These are phyloP conservation scores for Ormyrus rosae DNA, from an alignment of 2,888 invertebrate species.

Conservation along the genomic window DNA sequence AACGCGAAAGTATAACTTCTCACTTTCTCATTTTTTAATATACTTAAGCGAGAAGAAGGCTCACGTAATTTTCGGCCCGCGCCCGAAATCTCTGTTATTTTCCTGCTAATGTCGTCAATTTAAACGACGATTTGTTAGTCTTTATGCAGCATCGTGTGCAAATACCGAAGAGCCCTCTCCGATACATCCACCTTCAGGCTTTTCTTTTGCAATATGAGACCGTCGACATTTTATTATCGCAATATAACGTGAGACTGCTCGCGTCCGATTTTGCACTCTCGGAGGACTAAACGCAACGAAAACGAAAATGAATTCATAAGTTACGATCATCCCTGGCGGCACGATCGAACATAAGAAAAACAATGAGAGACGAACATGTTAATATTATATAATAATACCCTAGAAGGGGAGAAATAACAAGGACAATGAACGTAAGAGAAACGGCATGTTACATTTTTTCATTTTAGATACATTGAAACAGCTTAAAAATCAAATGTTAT, in stretches of 20 bases:
- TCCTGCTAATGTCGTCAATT: neutral
- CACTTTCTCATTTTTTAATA: slow-evolving; percentile 9
- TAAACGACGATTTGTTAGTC: neutral
- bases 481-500: slow-evolving; percentile 7
- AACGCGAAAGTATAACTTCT: slow-evolving; percentile 29
- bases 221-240: slow-evolving; percentile 48
- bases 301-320: slow-evolving; percentile 33
- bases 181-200: neutral
- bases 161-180: slow-evolving; percentile 5
- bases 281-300: slow-evolving; percentile 55
- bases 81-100: slow-evolving; percentile 29
- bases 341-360: slow-evolving; percentile 22
- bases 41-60: slow-evolving; percentile 47
- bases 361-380: slow-evolving; percentile 42
- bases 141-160: slow-evolving; percentile 28
- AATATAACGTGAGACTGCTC: slow-evolving; percentile 53
- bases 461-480: slow-evolving; percentile 30
- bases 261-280: slow-evolving; percentile 55
- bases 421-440: slow-evolving; percentile 41
- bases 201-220: slow-evolving; percentile 50
- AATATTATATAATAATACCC: slow-evolving; percentile 34
- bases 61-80: slow-evolving; percentile 42
- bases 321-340: slow-evolving; percentile 26
- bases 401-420: slow-evolving; percentile 41
- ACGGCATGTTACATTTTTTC: slow-evolving; percentile 22